These are phyloP conservation scores for Tenebrio molitor DNA, from an alignment of 1,140 invertebrate species.

Conservation along the genomic window DNA sequence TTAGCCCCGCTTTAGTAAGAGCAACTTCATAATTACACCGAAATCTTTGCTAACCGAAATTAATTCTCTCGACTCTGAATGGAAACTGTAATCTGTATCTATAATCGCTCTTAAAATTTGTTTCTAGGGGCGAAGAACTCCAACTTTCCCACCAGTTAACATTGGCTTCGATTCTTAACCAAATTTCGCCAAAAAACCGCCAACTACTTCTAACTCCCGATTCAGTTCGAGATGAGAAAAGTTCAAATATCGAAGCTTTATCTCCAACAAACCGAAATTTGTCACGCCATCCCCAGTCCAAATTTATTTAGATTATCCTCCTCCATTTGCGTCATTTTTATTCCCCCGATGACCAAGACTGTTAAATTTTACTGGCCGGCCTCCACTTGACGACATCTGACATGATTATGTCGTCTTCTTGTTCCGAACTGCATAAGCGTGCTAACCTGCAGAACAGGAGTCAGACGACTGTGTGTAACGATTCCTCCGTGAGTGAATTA, in stretches of 20 bases:
- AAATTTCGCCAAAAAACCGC: too few relatives aligned
- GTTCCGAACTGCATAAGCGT: too few relatives aligned
- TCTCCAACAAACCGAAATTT: background rate
- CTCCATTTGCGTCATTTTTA: constrained; percentile 7
- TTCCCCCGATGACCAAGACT: background rate
- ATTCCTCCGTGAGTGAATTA: constrained; percentile 4
- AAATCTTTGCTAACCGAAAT: constrained; percentile 38
- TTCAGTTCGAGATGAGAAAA: constrained; percentile 9
- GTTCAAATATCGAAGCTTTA: constrained; percentile 21
- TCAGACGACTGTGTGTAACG: background rate
- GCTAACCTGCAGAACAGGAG: too few relatives aligned
- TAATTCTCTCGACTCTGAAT: constrained; percentile 37
- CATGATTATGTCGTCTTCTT: too few relatives aligned
- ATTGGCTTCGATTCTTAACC: too few relatives aligned
- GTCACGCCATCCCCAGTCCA: too few relatives aligned
- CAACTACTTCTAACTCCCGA: background rate
- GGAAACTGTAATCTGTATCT: constrained; percentile 16
- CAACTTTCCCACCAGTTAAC: background rate
- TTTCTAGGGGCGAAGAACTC: background rate
- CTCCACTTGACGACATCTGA: too few relatives aligned
- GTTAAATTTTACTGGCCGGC: too few relatives aligned
- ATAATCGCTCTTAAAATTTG: constrained; percentile 40
- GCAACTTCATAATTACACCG: constrained; percentile 38
- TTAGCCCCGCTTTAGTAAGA: constrained; percentile 31
- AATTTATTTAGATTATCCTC: background rate